A percentile compares a stretch with the other conserved stretches of the same genome.
Evolutionary conservation across 2,888 invertebrate species (phyloP).

Genomic region (Gari tellinella): DNA sequence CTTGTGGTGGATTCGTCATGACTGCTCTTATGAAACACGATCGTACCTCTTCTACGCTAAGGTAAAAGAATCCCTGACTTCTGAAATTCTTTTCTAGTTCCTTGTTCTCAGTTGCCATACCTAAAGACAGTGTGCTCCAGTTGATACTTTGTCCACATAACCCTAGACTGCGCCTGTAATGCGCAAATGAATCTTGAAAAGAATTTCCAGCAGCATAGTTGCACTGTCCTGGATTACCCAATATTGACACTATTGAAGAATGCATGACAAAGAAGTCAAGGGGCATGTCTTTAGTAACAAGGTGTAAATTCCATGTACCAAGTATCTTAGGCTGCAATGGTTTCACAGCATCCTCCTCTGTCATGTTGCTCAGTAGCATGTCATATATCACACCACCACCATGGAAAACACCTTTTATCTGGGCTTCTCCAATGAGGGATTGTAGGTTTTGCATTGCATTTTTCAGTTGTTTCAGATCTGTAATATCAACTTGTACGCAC

Average conservation of each 20-base stretch:
- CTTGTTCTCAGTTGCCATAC: conserved; percentile 51
- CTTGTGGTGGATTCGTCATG: conserved; percentile 27
- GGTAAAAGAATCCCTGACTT: conserved; percentile 2
- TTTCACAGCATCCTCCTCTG: conserved; percentile 47
- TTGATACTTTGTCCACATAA: conserved; percentile 70
- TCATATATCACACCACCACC: conserved; percentile 69
- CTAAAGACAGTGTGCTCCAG: conserved; percentile 74
- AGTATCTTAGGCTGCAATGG: conserved; percentile 69
- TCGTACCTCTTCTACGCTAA: conserved; percentile 23
- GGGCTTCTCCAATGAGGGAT: neutral
- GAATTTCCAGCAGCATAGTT: conserved; percentile 75
- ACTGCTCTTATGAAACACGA: conserved; percentile 29
- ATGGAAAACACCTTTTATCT: conserved; percentile 70
- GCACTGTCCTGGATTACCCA: conserved; percentile 72
- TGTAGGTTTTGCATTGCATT: conserved; percentile 7
- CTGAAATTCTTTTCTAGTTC: conserved; percentile 1
- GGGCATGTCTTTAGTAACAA: conserved; percentile 32
- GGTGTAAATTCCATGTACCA: conserved; percentile 74
- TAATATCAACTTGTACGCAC: conserved; percentile 55
- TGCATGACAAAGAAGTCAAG: conserved; percentile 75
- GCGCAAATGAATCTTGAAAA: conserved; percentile 71
- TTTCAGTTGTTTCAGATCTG: conserved; percentile 7
- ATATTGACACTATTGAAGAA: conserved; percentile 71
- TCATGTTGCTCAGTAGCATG: conserved; percentile 49
- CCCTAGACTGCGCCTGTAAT: conserved; percentile 61